phyloP scores from a whole-genome alignment of 2,888 invertebrate species.

The Pegoplata infirma region DNA sequence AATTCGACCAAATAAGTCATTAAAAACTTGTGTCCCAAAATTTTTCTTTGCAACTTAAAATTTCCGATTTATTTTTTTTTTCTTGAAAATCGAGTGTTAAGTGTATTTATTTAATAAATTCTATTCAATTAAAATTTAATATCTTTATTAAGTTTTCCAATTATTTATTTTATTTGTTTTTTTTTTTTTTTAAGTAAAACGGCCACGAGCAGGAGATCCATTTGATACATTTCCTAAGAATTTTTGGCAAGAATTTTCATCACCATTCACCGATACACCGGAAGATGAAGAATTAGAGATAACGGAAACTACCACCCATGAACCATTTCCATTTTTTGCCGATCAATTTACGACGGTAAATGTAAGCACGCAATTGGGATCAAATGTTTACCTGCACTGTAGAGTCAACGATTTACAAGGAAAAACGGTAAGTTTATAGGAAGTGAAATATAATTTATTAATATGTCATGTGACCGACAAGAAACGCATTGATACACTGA shows the following conservation, averaged over 20 bases:
- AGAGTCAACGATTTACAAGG: conserved; percentile 84
- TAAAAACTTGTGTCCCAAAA: no score
- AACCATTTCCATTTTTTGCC: conserved; percentile 86
- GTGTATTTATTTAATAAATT: background rate
- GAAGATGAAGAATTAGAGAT: conserved; percentile 76
- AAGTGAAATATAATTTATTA: no score
- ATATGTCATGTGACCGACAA: no score
- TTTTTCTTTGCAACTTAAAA: no score
- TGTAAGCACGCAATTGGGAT: conserved; percentile 84
- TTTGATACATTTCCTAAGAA: conserved; percentile 78
- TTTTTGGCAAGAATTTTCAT: conserved; percentile 78
- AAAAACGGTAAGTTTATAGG: conserved; percentile 80
- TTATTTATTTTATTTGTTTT: background rate
- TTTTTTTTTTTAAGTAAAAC: conserved; percentile 71
- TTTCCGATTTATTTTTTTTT: no score
- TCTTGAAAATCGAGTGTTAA: no score
- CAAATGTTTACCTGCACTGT: conserved; percentile 83
- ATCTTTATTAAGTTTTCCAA: background rate
- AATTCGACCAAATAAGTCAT: no score
- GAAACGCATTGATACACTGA: no score
- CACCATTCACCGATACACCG: conserved; percentile 78
- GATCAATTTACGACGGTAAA: conserved; percentile 82
- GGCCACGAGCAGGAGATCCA: conserved; percentile 77
- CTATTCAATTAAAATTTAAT: background rate
- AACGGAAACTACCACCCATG: conserved; percentile 80